A percentile compares a stretch with the other conserved stretches of the same genome.
phyloP scores from a whole-genome alignment of 2,797 vertebrate genomes.

The Falco berigora region DNA sequence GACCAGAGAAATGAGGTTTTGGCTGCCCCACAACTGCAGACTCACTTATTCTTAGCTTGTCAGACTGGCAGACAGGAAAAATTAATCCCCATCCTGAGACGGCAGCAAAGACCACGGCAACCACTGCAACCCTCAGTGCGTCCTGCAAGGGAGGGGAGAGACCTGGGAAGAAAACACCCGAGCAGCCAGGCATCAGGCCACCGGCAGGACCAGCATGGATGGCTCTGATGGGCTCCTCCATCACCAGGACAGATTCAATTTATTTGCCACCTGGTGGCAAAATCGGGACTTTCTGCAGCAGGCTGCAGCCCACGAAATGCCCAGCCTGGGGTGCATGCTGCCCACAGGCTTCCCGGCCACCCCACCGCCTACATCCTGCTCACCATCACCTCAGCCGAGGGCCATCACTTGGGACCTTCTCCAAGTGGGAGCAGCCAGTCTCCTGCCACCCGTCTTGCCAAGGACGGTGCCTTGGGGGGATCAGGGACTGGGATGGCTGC shows the following conservation, averaged over 20 bases:
- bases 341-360: rapidly evolving
- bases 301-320: background rate
- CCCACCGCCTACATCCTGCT: background rate
- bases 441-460: background rate
- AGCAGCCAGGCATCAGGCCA: background rate
- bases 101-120: background rate
- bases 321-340: background rate
- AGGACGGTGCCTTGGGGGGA: background rate
- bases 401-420: background rate
- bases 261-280: background rate
- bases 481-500: background rate
- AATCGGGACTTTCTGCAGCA: background rate
- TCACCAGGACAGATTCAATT: too few relatives aligned
- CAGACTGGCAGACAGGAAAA: constrained; percentile 28
- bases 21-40: rapidly evolving
- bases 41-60: constrained; percentile 53
- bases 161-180: background rate
- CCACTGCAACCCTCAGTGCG: background rate
- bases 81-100: background rate
- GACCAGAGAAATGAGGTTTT: background rate
- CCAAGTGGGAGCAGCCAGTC: background rate
- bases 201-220: rapidly evolving
- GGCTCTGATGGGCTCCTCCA: background rate
- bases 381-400: background rate
- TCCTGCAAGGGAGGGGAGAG: background rate